Conservation (phyloP, 2,888 invertebrate species). For the Trachelus troglodyta region DNA sequence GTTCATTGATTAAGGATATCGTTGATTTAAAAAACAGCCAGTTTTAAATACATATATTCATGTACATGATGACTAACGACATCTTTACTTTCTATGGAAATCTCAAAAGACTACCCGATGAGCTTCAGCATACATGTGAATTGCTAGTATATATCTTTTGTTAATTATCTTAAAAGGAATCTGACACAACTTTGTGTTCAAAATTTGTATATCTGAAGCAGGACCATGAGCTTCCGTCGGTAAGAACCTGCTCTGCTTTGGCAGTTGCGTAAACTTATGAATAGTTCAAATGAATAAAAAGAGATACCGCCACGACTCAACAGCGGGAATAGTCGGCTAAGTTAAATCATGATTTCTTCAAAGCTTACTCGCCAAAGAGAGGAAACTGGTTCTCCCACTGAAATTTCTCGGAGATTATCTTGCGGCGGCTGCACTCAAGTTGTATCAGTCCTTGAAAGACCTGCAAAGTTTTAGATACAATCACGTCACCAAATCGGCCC, state of each 20-base stretch:
- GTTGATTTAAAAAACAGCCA: too few relatives aligned
- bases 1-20: too few relatives aligned
- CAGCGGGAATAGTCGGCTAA: neutral
- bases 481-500: neutral
- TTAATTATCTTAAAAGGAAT: neutral
- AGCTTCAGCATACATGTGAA: neutral
- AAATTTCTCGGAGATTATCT: constrained; percentile 23
- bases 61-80: neutral
- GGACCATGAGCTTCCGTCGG: neutral
- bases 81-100: neutral
- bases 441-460: constrained; percentile 14
- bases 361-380: constrained; percentile 4
- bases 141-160: neutral
- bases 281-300: neutral
- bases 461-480: constrained; percentile 5
- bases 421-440: constrained; percentile 17
- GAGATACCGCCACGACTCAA: neutral
- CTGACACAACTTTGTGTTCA: neutral
- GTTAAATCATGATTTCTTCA: neutral
- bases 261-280: neutral
- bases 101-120: neutral
- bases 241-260: neutral
- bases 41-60: too few relatives aligned
- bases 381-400: constrained; percentile 30
- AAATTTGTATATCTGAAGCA: neutral